Evolutionary conservation across 2,888 invertebrate species (phyloP).

Genomic region (Hypomecis punctinalis): DNA sequence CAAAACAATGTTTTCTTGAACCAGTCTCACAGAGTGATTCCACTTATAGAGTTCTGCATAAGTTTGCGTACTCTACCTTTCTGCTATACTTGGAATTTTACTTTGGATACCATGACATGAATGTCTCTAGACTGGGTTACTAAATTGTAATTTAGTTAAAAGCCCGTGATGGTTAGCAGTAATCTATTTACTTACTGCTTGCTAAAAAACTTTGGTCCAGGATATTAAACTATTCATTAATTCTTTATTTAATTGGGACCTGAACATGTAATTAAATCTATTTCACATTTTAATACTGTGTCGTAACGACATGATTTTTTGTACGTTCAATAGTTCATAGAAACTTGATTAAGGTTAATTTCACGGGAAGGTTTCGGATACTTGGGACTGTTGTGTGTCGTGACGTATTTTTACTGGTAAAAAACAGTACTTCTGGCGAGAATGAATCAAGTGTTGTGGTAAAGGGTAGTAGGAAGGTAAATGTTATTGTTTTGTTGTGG

Average conservation of each 20-base stretch:
- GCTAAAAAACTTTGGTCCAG: not conserved
- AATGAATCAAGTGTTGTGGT: not conserved
- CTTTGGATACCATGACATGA: slow-evolving; percentile 15
- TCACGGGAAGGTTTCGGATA: slow-evolving; percentile 5
- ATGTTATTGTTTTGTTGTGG: slow-evolving; percentile 19
- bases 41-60: not conserved
- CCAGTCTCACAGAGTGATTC: too few relatives aligned
- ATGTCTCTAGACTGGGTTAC: slow-evolving; percentile 5
- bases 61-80: not conserved
- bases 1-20: not conserved
- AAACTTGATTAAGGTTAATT: slow-evolving; percentile 16
- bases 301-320: not conserved
- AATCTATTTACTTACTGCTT: slow-evolving; percentile 11
- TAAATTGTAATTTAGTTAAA: slow-evolving; percentile 29
- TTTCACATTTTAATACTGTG: slow-evolving; percentile 1
- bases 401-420: not conserved
- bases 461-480: slow-evolving; percentile 12
- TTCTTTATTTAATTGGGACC: not conserved
- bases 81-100: slow-evolving; percentile 3
- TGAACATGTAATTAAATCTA: not conserved
- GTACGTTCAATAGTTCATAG: not conserved
- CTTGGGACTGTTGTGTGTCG: not conserved
- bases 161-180: slow-evolving; percentile 10
- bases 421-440: not conserved
- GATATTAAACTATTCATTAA: slow-evolving; percentile 1